Conservation (phyloP, 2,113 vertebrate species). For the Limanda limanda region DNA sequence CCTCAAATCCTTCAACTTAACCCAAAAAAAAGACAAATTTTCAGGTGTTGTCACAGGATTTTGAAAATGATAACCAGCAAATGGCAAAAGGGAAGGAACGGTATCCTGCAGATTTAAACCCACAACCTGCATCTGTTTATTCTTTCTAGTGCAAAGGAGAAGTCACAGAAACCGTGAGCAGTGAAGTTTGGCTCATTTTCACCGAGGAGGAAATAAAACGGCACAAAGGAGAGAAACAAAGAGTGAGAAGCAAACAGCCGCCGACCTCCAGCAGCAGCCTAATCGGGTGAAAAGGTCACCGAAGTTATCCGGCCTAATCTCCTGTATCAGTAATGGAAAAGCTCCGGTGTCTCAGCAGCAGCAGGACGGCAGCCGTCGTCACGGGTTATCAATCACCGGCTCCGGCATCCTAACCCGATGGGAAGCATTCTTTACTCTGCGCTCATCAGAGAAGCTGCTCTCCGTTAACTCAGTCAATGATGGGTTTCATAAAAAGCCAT, state of each 20-base stretch:
- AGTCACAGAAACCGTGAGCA: no score
- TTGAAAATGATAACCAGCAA: no score
- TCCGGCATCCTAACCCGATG: slow-evolving; percentile 54
- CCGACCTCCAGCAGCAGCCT: background rate
- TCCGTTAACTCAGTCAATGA: slow-evolving; percentile 79
- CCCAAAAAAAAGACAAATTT: no score
- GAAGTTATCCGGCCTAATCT: slow-evolving; percentile 69
- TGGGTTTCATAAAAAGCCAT: slow-evolving; percentile 72
- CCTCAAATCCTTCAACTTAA: no score
- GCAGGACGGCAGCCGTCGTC: slow-evolving; percentile 44
- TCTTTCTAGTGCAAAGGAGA: no score
- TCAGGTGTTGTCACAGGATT: no score
- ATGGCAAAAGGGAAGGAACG: no score
- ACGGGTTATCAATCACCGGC: slow-evolving; percentile 73
- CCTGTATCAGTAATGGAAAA: slow-evolving; percentile 73
- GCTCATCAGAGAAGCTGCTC: slow-evolving; percentile 70
- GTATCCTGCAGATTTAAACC: no score
- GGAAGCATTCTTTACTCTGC: slow-evolving; percentile 67
- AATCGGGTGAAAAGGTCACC: slow-evolving; percentile 57
- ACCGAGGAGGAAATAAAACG: background rate
- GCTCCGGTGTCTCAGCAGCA: slow-evolving; percentile 37
- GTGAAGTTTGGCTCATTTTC: background rate
- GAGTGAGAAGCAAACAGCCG: background rate
- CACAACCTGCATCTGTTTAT: no score
- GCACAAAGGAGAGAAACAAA: background rate